Percentiles rank a stretch among this genome's conserved stretches.
Evolutionary conservation across 2,113 vertebrate genomes (phyloP).

Genomic region (Hipposideros armiger): DNA sequence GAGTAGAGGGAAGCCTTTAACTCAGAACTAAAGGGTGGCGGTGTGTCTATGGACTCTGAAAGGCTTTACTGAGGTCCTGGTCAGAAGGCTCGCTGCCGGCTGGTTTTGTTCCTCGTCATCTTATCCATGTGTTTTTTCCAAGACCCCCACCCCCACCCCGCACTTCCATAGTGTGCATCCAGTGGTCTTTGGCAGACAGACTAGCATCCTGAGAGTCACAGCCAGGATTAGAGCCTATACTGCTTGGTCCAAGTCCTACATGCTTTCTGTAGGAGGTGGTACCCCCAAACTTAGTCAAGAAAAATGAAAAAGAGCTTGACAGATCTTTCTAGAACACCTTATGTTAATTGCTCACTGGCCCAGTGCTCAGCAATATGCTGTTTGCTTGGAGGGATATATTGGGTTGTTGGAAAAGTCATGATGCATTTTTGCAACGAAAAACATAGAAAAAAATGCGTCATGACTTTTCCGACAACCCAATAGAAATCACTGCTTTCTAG

Average conservation of each 20-base stretch:
- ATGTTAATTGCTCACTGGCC: background rate
- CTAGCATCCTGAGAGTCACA: background rate
- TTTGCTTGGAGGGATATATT: background rate
- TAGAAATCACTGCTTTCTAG: slow-evolving; percentile 10
- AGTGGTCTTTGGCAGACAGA: background rate
- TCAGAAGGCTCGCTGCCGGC: background rate
- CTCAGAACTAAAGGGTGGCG: background rate
- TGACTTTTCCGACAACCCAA: no score
- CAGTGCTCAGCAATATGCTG: background rate
- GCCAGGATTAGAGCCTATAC: background rate
- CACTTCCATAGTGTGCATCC: background rate
- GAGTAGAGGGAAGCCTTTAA: background rate
- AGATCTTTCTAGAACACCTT: background rate
- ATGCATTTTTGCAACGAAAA: no score
- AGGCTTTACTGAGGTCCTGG: background rate
- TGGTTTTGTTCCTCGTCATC: background rate
- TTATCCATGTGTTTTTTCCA: background rate
- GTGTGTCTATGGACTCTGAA: background rate
- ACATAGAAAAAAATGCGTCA: no score
- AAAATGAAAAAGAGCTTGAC: background rate
- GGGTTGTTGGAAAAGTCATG: no score
- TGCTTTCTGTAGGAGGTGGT: background rate
- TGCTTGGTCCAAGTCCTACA: background rate
- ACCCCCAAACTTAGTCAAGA: background rate
- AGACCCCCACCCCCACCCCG: background rate